These are phyloP conservation scores for Tachysurus fulvidraco DNA, from an alignment of 2,113 vertebrate genomes.

Conservation along the genomic window DNA sequence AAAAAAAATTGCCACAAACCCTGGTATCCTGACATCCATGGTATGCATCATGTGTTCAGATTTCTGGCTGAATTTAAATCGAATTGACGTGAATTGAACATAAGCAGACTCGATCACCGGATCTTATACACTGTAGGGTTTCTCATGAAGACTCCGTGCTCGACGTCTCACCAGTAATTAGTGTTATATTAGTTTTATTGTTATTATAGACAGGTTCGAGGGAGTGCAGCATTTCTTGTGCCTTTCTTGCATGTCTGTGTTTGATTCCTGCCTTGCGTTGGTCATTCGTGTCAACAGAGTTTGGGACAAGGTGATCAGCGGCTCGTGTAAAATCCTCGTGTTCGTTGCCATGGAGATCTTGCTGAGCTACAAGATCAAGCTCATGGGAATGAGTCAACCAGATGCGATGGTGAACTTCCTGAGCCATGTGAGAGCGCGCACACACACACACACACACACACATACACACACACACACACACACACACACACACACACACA, in stretches of 20 bases:
- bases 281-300: conserved; percentile 72
- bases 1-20: background rate
- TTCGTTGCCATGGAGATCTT: conserved; percentile 96
- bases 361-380: conserved; percentile 90
- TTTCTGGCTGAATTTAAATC: background rate
- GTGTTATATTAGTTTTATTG: background rate
- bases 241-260: background rate
- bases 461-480: background rate
- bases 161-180: background rate
- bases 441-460: background rate
- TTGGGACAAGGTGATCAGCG: conserved; percentile 98
- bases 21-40: background rate
- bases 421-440: conserved; percentile 80
- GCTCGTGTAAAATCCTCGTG: conserved; percentile 95
- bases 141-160: background rate
- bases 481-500: background rate
- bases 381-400: conserved; percentile 82
- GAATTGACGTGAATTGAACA: background rate
- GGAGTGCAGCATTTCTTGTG: background rate
- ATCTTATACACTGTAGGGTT: background rate
- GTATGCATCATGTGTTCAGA: background rate
- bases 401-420: conserved; percentile 86
- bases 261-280: background rate
- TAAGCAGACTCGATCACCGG: background rate
- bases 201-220: background rate